Percentiles rank a stretch among this genome's conserved stretches.
phyloP scores from a whole-genome alignment of 2,113 vertebrate genomes.

The Myotis lucifugus region DNA sequence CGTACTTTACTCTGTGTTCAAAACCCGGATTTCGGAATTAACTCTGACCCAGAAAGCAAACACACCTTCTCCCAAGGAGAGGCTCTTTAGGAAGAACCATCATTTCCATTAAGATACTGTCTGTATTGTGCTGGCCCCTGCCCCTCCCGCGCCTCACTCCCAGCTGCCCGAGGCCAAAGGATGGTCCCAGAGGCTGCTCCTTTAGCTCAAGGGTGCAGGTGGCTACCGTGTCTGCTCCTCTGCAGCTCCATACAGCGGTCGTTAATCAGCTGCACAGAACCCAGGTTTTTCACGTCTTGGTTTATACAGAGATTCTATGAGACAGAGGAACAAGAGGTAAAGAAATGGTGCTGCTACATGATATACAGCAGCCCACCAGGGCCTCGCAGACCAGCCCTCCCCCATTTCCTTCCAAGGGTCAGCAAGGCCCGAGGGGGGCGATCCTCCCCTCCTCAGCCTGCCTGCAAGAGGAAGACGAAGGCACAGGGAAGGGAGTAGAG shows the following conservation, averaged over 20 bases:
- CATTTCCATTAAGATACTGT: background rate
- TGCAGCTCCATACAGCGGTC: constrained; percentile 97
- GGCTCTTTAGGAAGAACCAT: background rate
- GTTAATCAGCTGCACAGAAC: constrained; percentile 92
- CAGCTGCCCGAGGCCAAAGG: rapidly evolving
- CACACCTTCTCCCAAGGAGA: background rate
- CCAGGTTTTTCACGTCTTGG: constrained; percentile 89
- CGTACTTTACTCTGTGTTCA: background rate
- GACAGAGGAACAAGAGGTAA: background rate
- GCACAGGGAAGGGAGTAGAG: no score
- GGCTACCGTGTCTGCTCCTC: constrained; percentile 91
- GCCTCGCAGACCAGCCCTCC: background rate
- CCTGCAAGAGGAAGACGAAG: background rate
- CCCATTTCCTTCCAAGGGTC: background rate
- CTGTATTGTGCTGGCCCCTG: no score
- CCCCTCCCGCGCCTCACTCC: background rate
- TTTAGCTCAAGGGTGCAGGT: no score
- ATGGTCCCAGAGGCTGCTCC: background rate
- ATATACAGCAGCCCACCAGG: rapidly evolving
- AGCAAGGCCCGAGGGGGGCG: background rate
- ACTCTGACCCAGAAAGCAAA: background rate
- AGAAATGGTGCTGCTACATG: rapidly evolving
- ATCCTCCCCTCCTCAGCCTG: rapidly evolving
- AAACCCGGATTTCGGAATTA: background rate
- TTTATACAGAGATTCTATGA: constrained; percentile 94